Percentiles rank a stretch among this genome's conserved stretches.
Conservation (phyloP, 2,888 invertebrate genomes). For the Anthophora plumipes region DNA sequence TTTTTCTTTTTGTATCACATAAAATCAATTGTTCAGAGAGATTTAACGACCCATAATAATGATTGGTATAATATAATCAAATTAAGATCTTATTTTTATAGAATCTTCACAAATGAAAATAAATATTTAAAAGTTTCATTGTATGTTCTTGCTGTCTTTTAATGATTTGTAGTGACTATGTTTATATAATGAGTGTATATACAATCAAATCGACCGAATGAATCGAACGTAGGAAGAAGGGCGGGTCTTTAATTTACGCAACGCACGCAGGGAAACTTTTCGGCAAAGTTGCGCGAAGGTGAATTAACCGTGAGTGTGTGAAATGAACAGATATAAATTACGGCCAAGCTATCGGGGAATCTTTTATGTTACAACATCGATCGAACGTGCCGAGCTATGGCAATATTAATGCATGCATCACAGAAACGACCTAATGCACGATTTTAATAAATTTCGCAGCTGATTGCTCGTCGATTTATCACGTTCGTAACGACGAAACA, state of each 20-base stretch:
- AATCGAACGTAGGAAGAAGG: not conserved
- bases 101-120: too few species aligned
- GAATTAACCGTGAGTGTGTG: constrained; percentile 49
- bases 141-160: too few species aligned
- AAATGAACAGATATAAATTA: constrained; percentile 61
- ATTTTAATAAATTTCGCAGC: constrained; percentile 63
- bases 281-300: constrained; percentile 25
- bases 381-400: not conserved
- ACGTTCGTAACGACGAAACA: constrained; percentile 21
- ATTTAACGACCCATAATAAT: too few species aligned
- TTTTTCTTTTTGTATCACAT: too few species aligned
- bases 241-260: constrained; percentile 12
- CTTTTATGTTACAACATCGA: constrained; percentile 55
- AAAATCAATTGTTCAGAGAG: too few species aligned
- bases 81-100: too few species aligned
- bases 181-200: too few species aligned
- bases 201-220: not conserved
- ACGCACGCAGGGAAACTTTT: constrained; percentile 33
- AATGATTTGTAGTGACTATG: too few species aligned
- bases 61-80: too few species aligned
- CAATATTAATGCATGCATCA: constrained; percentile 37
- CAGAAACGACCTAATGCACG: constrained; percentile 23
- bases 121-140: too few species aligned
- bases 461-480: constrained; percentile 61
- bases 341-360: constrained; percentile 9